Conservation (phyloP, 2,797 vertebrate species). For the Phrynocephalus vlangalii region DNA sequence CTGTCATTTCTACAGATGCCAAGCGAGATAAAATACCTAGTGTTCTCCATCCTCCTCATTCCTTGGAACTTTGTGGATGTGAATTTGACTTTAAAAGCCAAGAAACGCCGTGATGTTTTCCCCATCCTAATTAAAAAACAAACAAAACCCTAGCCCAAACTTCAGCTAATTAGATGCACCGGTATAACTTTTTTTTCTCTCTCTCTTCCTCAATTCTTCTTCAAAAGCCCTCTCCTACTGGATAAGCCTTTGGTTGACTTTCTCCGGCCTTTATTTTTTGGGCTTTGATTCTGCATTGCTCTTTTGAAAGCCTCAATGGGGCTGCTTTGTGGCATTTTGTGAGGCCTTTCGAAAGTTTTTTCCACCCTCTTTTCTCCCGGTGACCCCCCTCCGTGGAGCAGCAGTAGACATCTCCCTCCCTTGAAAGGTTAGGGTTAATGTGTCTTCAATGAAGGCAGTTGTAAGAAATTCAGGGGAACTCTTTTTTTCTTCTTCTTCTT, state of each 20-base stretch:
- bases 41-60: too few species aligned
- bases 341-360: slow-evolving; percentile 7
- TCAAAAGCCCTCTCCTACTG: not conserved
- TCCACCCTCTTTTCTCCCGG: not conserved
- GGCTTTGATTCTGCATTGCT: not conserved
- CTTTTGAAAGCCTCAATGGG: slow-evolving; percentile 5
- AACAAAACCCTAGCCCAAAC: not conserved
- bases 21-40: too few species aligned
- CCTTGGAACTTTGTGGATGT: not conserved
- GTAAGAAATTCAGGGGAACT: not conserved
- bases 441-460: not conserved
- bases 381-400: not conserved
- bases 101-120: too few species aligned
- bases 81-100: too few species aligned
- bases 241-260: not conserved
- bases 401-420: not conserved
- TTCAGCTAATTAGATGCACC: not conserved
- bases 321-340: not conserved
- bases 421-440: slow-evolving; percentile 12
- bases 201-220: too few species aligned
- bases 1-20: not conserved
- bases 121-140: too few species aligned
- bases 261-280: not conserved
- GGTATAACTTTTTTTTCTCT: too few species aligned
- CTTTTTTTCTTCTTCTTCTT: too few species aligned